These are phyloP conservation scores for Leptobrachium leishanense DNA, from an alignment of 2,113 vertebrate genomes.

Conservation along the genomic window DNA sequence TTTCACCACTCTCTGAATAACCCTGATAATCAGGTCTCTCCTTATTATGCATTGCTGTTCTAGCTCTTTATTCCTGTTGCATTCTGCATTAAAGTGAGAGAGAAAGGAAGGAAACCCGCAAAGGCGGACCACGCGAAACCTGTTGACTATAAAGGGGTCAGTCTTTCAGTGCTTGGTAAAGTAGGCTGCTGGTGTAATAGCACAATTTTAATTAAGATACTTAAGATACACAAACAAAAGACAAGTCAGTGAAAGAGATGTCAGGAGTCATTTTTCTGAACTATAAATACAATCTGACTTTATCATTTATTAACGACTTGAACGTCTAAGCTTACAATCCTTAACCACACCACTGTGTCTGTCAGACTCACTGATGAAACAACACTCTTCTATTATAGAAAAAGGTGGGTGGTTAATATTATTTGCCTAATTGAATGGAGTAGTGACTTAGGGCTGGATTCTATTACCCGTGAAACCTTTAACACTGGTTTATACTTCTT, in stretches of 20 bases:
- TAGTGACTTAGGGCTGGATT: background rate
- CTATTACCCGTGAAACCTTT: background rate
- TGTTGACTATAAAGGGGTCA: too few relatives aligned
- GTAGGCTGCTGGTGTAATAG: slow-evolving; percentile 10
- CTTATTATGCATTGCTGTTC: too few relatives aligned
- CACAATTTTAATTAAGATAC: slow-evolving; percentile 44
- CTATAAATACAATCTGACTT: slow-evolving; percentile 49
- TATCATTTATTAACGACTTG: slow-evolving; percentile 43
- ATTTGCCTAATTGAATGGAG: slow-evolving; percentile 35
- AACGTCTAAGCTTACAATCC: slow-evolving; percentile 28
- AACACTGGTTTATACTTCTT: background rate
- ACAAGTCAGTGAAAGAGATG: slow-evolving; percentile 40
- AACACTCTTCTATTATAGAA: slow-evolving; percentile 32
- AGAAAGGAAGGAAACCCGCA: too few relatives aligned
- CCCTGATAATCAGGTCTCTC: too few relatives aligned
- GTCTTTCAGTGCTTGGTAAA: too few relatives aligned
- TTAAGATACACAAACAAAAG: slow-evolving; percentile 42
- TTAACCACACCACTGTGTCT: slow-evolving; percentile 33
- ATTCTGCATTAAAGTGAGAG: too few relatives aligned
- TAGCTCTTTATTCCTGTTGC: too few relatives aligned
- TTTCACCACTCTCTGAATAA: too few relatives aligned
- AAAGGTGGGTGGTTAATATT: slow-evolving; percentile 17
- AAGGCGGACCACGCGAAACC: too few relatives aligned
- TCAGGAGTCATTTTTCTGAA: slow-evolving; percentile 33
- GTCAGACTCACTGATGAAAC: slow-evolving; percentile 48